Conservation (phyloP, 2,888 invertebrate genomes). For the Cabera pusaria region DNA sequence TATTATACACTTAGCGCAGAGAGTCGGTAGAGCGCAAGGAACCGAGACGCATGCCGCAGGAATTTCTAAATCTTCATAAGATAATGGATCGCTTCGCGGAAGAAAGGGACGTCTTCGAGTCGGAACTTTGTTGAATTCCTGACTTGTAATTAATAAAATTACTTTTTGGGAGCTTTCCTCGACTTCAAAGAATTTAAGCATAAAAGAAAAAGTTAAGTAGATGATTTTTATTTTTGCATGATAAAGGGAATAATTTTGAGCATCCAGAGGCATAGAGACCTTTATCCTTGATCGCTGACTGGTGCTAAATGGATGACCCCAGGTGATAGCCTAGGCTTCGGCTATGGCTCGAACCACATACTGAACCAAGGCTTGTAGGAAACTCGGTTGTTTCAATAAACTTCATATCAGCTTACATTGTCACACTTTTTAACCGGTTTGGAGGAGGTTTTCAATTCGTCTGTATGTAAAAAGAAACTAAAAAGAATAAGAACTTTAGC, state of each 20-base stretch:
- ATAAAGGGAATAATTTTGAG: constrained; percentile 77
- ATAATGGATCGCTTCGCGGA: constrained; percentile 79
- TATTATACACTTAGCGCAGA: background rate
- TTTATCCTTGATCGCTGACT: too few species aligned
- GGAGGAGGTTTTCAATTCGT: too few species aligned
- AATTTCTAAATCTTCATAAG: constrained; percentile 82
- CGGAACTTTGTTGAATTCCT: constrained; percentile 82
- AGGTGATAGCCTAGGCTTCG: too few species aligned
- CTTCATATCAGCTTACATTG: too few species aligned
- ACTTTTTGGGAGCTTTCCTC: constrained; percentile 82
- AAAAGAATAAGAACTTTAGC: too few species aligned
- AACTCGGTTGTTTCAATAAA: too few species aligned
- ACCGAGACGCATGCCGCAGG: constrained; percentile 67
- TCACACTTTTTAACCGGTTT: too few species aligned
- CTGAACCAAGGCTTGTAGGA: too few species aligned
- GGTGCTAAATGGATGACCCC: too few species aligned
- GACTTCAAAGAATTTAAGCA: constrained; percentile 82
- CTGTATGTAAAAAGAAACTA: too few species aligned
- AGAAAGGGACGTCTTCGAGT: constrained; percentile 78
- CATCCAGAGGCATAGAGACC: too few species aligned
- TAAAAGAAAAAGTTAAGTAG: constrained; percentile 82
- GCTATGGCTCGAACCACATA: too few species aligned
- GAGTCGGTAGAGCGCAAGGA: constrained; percentile 16
- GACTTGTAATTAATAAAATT: constrained; percentile 84
- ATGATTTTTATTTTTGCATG: constrained; percentile 81